Conservation (phyloP, 2,797 vertebrate genomes). For the Macroramphosus scolopax region DNA sequence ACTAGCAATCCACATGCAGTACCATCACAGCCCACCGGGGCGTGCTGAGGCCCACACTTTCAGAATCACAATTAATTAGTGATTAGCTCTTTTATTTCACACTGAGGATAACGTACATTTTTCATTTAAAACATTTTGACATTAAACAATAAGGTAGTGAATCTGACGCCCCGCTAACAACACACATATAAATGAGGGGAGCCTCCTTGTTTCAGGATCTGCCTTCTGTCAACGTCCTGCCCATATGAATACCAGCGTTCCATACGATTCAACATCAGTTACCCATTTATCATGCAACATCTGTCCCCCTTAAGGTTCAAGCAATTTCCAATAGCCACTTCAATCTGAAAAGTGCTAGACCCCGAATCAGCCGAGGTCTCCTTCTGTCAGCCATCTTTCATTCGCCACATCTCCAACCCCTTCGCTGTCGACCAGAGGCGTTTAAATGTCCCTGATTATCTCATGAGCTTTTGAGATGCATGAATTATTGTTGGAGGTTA, state of each 20-base stretch:
- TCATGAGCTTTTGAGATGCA: slow-evolving; percentile 70
- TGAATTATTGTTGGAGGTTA: slow-evolving; percentile 74
- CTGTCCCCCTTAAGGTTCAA: slow-evolving; percentile 39
- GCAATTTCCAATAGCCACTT: slow-evolving; percentile 53
- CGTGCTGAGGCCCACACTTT: too few relatives aligned
- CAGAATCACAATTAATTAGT: too few relatives aligned
- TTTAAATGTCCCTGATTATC: slow-evolving; percentile 70
- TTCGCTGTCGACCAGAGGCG: slow-evolving; percentile 57
- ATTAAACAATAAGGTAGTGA: too few relatives aligned
- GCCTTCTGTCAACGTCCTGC: background rate
- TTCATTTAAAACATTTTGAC: too few relatives aligned
- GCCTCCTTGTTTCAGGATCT: background rate
- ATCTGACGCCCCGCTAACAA: too few relatives aligned
- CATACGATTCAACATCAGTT: background rate
- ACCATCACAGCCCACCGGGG: too few relatives aligned
- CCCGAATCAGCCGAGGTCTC: slow-evolving; percentile 50
- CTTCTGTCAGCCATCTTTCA: slow-evolving; percentile 59
- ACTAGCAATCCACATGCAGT: too few relatives aligned
- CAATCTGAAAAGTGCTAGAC: slow-evolving; percentile 41
- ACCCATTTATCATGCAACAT: slow-evolving; percentile 53
- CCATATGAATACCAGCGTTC: background rate
- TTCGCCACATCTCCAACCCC: slow-evolving; percentile 54
- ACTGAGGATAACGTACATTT: too few relatives aligned
- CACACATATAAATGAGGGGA: too few relatives aligned
- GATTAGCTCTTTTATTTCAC: too few relatives aligned